A percentile compares a stretch with the other conserved stretches of the same genome.
phyloP scores from a whole-genome alignment of 92 coral and sea anemone genomes.

The Porites divaricata region DNA sequence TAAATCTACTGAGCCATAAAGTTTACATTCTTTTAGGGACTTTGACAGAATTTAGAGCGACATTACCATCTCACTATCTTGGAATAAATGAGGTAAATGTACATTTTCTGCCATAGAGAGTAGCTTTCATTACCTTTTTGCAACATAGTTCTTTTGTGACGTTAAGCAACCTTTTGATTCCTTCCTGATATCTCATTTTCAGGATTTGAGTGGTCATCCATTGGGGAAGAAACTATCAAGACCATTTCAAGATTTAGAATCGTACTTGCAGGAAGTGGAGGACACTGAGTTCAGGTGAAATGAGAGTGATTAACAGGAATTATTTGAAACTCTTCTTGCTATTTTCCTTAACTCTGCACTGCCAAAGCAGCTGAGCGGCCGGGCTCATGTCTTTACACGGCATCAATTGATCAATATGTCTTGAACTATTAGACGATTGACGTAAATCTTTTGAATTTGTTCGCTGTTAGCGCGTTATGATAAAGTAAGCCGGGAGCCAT shows the following conservation, averaged over 20 bases:
- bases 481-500: too few species aligned
- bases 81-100: conserved; percentile 88
- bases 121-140: too few species aligned
- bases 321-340: too few species aligned
- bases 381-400: too few species aligned
- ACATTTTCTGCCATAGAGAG: too few species aligned
- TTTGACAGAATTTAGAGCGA: conserved; percentile 92
- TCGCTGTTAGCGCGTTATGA: too few species aligned
- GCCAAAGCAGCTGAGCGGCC: too few species aligned
- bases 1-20: too few species aligned
- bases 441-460: too few species aligned
- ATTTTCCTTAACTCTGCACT: too few species aligned
- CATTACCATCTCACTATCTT: conserved; percentile 89
- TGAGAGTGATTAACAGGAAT: background rate
- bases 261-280: conserved; percentile 80
- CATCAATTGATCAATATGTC: too few species aligned
- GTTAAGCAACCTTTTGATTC: background rate
- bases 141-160: background rate
- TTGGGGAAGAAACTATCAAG: conserved; percentile 85
- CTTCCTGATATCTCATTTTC: background rate
- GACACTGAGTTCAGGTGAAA: conserved; percentile 73
- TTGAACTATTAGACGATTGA: too few species aligned
- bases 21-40: conserved; percentile 50
- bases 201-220: conserved; percentile 94
- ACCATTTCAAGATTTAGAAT: conserved; percentile 87